Percentiles rank a stretch among this genome's conserved stretches.
Evolutionary conservation across 2,888 invertebrate genomes (phyloP).

Genomic region (Agonopterix subpropinquella): DNA sequence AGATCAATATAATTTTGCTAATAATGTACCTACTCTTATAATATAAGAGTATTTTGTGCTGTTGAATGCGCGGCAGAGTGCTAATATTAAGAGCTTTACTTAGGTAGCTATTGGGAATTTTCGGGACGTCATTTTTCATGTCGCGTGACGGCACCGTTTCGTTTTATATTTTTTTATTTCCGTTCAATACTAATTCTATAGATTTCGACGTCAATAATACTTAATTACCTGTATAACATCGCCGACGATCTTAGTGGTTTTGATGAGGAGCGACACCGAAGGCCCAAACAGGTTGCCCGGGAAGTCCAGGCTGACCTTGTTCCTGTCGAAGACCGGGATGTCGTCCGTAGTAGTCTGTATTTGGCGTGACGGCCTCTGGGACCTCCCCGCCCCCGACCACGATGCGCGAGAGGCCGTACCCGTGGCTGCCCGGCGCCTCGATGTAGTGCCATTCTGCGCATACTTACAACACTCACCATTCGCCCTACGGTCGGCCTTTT

Average conservation of each 20-base stretch:
- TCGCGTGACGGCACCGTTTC: neutral
- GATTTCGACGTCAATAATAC: neutral
- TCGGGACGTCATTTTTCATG: too few species aligned
- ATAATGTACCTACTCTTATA: too few species aligned
- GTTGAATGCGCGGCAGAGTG: too few species aligned
- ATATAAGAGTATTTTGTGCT: too few species aligned
- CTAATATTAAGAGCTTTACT: too few species aligned
- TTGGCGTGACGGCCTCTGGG: slow-evolving; percentile 22
- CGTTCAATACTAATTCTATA: neutral
- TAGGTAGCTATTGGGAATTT: too few species aligned
- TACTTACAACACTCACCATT: slow-evolving; percentile 6
- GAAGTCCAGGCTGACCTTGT: slow-evolving; percentile 80
- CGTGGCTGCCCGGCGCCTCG: slow-evolving; percentile 29
- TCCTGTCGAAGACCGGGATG: slow-evolving; percentile 77
- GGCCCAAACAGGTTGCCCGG: slow-evolving; percentile 80
- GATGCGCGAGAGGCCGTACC: slow-evolving; percentile 4
- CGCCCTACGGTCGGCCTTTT: slow-evolving; percentile 12
- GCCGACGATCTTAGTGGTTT: slow-evolving; percentile 79
- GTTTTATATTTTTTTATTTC: neutral
- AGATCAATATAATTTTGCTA: too few species aligned
- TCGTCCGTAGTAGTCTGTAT: slow-evolving; percentile 65
- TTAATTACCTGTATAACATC: slow-evolving; percentile 77
- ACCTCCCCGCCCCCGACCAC: neutral
- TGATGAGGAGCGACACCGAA: slow-evolving; percentile 80
- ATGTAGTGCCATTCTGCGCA: slow-evolving; percentile 53